Percentiles rank a stretch among this genome's conserved stretches.
phyloP scores from a whole-genome alignment of 2,797 vertebrate species.

The Sarcophilus harrisii region DNA sequence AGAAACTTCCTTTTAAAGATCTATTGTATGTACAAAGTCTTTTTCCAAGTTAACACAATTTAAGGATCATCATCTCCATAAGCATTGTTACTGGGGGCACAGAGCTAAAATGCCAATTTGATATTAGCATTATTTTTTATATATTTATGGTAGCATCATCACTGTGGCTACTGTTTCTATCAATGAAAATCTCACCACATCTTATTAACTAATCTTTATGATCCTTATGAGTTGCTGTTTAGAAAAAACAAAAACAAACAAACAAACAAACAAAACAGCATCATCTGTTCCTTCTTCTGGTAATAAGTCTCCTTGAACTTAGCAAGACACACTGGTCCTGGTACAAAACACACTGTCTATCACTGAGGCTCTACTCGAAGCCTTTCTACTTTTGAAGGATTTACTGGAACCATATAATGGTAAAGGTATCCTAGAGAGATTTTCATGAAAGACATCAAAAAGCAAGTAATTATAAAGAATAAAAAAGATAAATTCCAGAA shows the following conservation, averaged over 20 bases:
- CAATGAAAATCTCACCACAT: neutral
- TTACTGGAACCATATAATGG: neutral
- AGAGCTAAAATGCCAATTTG: slow-evolving; percentile 12
- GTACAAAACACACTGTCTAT: neutral
- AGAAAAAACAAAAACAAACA: too few species aligned
- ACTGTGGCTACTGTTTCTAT: neutral
- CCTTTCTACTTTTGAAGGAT: neutral
- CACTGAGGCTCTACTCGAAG: neutral
- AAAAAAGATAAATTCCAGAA: neutral
- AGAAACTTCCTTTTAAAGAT: neutral
- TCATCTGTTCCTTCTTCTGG: neutral
- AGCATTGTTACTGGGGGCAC: slow-evolving; percentile 38
- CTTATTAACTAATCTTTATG: neutral
- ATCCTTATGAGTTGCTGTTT: neutral
- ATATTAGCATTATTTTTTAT: neutral
- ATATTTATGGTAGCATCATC: neutral
- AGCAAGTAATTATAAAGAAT: neutral
- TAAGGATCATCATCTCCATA: slow-evolving; percentile 1
- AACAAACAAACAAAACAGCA: too few species aligned
- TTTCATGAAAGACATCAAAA: neutral
- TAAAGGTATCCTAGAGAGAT: neutral
- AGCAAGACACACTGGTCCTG: neutral
- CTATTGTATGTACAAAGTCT: neutral
- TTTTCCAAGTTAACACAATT: slow-evolving; percentile 40
- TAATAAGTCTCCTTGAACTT: neutral